Evolutionary conservation across 2,888 invertebrate genomes (phyloP), one percentile per base, ranked within the genome.

Genomic region (Macrophya annulata): DNA sequence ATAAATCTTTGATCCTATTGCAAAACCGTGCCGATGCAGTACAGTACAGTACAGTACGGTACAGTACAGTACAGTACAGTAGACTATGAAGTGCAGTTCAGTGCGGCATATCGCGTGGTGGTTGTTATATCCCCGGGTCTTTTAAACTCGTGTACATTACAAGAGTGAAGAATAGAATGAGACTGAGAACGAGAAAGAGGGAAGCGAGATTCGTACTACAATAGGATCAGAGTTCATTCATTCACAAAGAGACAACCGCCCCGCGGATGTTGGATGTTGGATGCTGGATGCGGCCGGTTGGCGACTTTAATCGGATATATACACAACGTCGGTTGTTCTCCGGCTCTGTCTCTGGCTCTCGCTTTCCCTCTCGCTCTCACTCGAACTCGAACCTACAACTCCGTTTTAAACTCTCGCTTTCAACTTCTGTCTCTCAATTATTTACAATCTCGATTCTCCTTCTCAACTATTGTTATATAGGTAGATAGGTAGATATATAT

Each of bases 221-320:
- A 77, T 51, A 37, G 77, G 31, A 77, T 77, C 51, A 77, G 77
- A 77, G 77, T 55, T 77, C 31, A 37, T 55, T 77, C 77, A 77
- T 77, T 77, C 55, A 77, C 77, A 55, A 31, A 77, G 51, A 51
- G 55, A 77, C 55, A 74, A 74, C 72, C 72, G 72, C 43, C 72
- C 25, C 43, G 43, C 43, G 72, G 43, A 74, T 74, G 72, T 37
- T 40, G 71, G 25, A 17, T 17, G 59, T 9, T 59, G 62, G 21
- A 62, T 25, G 62, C 17, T 68, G 68, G 68, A 68, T 68, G 68
- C 37, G 68, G 37, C 68, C 68, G 37, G 37, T 68, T 68, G 68
- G 31, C 68, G 68, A 68, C 68, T 68, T 37, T 68, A 68, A 68
- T 68, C 68, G 68, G 68, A 68, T 31, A 68, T 31, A 68, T 68